Base-by-base conservation (phyloP, 2,113 vertebrate species). In the Copsychus sechellarum region DNA sequence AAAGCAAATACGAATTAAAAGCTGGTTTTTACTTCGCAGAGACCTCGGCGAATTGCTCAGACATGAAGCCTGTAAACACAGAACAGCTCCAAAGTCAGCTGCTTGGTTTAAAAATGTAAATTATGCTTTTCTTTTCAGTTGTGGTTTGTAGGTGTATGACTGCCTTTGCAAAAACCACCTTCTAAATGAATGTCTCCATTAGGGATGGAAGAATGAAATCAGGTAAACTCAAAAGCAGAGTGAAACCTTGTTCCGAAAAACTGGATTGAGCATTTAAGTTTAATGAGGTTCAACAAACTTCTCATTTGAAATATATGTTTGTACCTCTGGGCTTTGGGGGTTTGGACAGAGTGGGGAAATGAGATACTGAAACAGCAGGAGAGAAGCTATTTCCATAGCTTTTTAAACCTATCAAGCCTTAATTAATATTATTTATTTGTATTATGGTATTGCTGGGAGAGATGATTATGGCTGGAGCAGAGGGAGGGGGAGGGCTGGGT, bases 371-470 rank as follows among this genome's bases (percentile, higher is more conserved):
- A 96, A 74, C 94, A 95, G 92, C 92, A 64, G 94, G 92, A 95
- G 79, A 83, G 76, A 61, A 83, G 93, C 91, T 73, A 95, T 94
- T 95, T 92, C 90, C 62, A 88, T 36, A 58, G 92, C 76, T 90
- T 88, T 88, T 94, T 92, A 92, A 93, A 95, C 85, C 88, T 36
- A 96, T 67, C 2, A 34, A 94, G 90, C 87, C 64, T 86, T 92
- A 94, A 93, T 96, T 95, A 95, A 95, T 95, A 96, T 96, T 96
- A 96, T 96, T 94, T 95, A 96, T 97, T 96, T 92, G 86, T 58
- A 76, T 87, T 86, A 81, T 7, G 2, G 34, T n/a, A 47, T 38
- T 66, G 85, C 82, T 54, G 38, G 71, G 81, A 51, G 81, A 85
- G 70, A 58, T 33, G 62, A n/a, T 84, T 15, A 26, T 3, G 62